Evolutionary conservation across 2,113 vertebrate species (phyloP).

Genomic region (Heliornis fulica): DNA sequence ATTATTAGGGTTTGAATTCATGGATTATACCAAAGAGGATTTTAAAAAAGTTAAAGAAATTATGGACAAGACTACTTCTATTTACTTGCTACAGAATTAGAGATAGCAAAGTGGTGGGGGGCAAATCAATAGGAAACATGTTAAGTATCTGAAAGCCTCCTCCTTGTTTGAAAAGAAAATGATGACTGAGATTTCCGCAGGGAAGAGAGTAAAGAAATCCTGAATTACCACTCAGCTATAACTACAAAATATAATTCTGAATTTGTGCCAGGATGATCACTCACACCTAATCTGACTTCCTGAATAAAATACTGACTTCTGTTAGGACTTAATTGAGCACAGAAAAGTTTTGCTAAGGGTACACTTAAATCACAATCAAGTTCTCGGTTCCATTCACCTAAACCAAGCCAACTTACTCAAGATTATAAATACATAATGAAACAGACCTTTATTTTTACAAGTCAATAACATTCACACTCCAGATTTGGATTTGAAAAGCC

Average conservation of each 20-base stretch:
- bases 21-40: neutral
- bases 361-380: neutral
- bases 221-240: neutral
- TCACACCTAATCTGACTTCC: neutral
- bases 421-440: neutral
- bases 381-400: neutral
- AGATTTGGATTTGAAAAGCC: neutral
- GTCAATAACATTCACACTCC: neutral
- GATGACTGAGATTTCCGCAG: neutral
- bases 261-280: neutral
- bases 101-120: neutral
- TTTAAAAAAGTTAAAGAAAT: neutral
- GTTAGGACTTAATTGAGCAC: neutral
- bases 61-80: neutral
- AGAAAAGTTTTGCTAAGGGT: neutral
- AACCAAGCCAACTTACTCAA: neutral
- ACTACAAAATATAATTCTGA: neutral
- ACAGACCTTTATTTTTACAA: neutral
- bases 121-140: neutral
- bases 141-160: neutral
- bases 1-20: neutral
- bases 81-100: neutral
- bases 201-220: neutral
- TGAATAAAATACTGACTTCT: neutral
- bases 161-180: neutral